Evolutionary conservation across 2,888 invertebrate species (phyloP).

Genomic region (Pyrgus malvae): DNA sequence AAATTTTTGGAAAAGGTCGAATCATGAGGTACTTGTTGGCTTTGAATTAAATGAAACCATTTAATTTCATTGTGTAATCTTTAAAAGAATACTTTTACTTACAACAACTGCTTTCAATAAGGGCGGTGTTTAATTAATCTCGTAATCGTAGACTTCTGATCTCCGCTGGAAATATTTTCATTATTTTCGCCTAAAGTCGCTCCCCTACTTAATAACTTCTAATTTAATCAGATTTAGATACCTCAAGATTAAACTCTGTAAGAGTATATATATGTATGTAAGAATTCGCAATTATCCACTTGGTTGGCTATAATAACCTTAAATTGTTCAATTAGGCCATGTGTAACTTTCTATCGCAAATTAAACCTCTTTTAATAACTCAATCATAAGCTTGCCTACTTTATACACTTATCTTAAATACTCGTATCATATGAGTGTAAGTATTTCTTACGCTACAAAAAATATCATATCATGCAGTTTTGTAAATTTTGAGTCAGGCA

Average conservation of each 20-base stretch:
- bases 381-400: no score
- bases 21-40: no score
- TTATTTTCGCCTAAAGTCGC: slow-evolving; percentile 65
- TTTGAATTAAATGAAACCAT: no score
- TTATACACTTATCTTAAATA: no score
- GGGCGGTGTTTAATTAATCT: slow-evolving; percentile 41
- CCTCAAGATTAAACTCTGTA: slow-evolving; percentile 53
- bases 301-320: slow-evolving; percentile 14
- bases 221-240: slow-evolving; percentile 74
- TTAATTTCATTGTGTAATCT: no score
- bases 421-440: no score
- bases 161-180: slow-evolving; percentile 66
- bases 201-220: slow-evolving; percentile 71
- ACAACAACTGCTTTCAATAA: background rate
- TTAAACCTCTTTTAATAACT: no score
- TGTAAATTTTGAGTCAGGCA: no score
- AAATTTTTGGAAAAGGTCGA: no score
- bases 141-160: slow-evolving; percentile 48
- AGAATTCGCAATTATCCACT: slow-evolving; percentile 60
- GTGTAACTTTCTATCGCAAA: background rate
- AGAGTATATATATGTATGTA: slow-evolving; percentile 53
- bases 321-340: slow-evolving; percentile 7
- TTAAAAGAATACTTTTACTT: background rate
- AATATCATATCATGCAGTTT: no score
- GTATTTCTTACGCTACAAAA: no score